Percentiles rank a stretch among this genome's conserved stretches.
Evolutionary conservation across 2,888 invertebrate genomes (phyloP).

Genomic region (Atrina japonica): DNA sequence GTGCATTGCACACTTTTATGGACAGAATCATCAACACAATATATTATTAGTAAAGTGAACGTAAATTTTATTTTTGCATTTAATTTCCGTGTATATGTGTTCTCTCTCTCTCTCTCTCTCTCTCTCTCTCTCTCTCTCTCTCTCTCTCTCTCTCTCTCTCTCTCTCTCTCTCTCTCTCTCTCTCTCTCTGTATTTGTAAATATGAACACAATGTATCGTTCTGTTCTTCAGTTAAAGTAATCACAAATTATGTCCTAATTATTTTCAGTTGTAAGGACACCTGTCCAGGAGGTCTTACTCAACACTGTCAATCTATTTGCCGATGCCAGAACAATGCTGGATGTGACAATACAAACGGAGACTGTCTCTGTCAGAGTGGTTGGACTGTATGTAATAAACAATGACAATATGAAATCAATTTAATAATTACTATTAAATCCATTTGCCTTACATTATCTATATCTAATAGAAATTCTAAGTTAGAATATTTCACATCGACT

Average conservation of each 20-base stretch:
- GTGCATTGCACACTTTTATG: too few relatives aligned
- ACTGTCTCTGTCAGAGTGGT: slow-evolving; percentile 38
- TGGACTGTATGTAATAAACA: slow-evolving; percentile 37
- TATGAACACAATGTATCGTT: too few relatives aligned
- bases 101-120: slow-evolving; percentile 40
- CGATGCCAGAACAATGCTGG: slow-evolving; percentile 44
- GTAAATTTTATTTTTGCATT: not conserved
- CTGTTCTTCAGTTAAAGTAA: too few relatives aligned
- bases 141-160: slow-evolving; percentile 23
- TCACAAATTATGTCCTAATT: too few relatives aligned
- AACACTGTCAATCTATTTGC: slow-evolving; percentile 39
- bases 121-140: slow-evolving; percentile 24
- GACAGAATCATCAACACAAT: too few relatives aligned
- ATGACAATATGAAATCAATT: too few relatives aligned
- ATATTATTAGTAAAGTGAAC: too few relatives aligned
- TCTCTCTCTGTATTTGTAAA: slow-evolving; percentile 15
- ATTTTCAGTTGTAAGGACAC: slow-evolving; percentile 37
- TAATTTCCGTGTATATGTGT: too few relatives aligned
- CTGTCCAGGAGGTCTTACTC: slow-evolving; percentile 32
- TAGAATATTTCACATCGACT: too few relatives aligned
- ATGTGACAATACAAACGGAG: slow-evolving; percentile 36
- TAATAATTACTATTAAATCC: not conserved
- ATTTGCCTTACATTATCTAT: not conserved
- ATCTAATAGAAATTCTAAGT: too few relatives aligned
- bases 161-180: slow-evolving; percentile 12